Base-by-base conservation (phyloP, 2,888 invertebrate species). In the Azorinus chamasolen region DNA sequence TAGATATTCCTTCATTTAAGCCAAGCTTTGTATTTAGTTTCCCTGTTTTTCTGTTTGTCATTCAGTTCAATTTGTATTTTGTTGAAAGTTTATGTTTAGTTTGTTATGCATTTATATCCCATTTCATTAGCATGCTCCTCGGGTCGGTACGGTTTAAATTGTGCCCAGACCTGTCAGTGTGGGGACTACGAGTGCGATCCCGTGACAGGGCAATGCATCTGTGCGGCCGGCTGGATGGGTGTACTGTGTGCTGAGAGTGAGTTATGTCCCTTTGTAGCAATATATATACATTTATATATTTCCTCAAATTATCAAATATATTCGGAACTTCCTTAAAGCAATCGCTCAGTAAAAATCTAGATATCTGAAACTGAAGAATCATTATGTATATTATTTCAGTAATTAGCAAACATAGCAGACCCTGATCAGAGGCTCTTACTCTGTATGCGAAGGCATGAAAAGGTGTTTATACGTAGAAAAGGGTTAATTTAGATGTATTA, bases 151-250 rank as follows among this genome's bases (percentile, higher is more conserved):
- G 93, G 93, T 18, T 83, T 85, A 18, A 89, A 91, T 64, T 93
- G 93, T 81, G 73, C 79, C 46, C 70, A 84, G 24, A 80, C 82
- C 25, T 93, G 92, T 79, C 62, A 73, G 4, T 92, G 93, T 77
- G 84, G 84, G 16, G 89, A 88, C 53, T 90, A 90, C 50, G 62
- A 77, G 6, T 93, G 93, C 78, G 83, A 91, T 72, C 88, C 91
- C 2, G 87, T 87, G 39, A 91, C 86, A 5, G 93, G 93, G 6
- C 73, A 85, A 37, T 93, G 93, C 78, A 78, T 91, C 57, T 94
- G 94, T 83, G 88, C 89, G 51, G 91, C 93, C 0, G 93, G 93
- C 8, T 90, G 90, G 64, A 91, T 88, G 61, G 94, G 94, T 25
- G 84, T 86, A 54, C 83, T 79, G 24, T 94, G 94, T 81, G 84